Evolutionary conservation across 2,888 invertebrate genomes (phyloP).

Genomic region (Metallyticus violacea): DNA sequence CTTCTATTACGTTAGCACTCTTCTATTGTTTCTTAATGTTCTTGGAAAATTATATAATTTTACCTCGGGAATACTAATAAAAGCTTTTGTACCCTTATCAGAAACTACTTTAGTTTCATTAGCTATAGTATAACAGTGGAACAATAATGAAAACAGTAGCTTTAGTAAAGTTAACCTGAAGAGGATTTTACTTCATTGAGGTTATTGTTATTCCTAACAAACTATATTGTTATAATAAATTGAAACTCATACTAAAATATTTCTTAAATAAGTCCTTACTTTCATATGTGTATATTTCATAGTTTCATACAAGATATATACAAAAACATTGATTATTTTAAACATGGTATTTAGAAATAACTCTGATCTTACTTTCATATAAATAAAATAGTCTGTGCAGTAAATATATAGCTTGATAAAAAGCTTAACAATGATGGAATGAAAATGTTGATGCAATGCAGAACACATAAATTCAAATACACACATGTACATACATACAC

Average conservation of each 20-base stretch:
- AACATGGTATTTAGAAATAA: neutral
- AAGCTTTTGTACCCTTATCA: too few species aligned
- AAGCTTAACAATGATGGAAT: neutral
- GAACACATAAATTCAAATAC: neutral
- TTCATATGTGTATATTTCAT: neutral
- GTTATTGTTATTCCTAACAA: too few species aligned
- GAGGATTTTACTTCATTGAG: too few species aligned
- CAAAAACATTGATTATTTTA: neutral
- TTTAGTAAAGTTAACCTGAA: too few species aligned
- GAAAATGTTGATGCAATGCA: neutral
- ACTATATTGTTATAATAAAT: too few species aligned
- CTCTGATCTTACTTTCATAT: neutral
- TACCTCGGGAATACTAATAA: too few species aligned
- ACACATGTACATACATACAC: neutral
- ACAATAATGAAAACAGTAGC: too few species aligned
- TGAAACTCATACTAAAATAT: neutral
- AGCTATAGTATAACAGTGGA: too few species aligned
- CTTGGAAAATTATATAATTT: too few species aligned
- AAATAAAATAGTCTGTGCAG: neutral
- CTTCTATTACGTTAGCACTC: too few species aligned
- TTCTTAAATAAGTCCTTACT: neutral
- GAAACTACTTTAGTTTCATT: too few species aligned
- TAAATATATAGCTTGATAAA: neutral
- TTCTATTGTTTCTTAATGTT: too few species aligned
- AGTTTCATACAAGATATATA: neutral